These are phyloP conservation scores for Escarpia spicata DNA, from an alignment of 2,888 invertebrate species.

Conservation along the genomic window DNA sequence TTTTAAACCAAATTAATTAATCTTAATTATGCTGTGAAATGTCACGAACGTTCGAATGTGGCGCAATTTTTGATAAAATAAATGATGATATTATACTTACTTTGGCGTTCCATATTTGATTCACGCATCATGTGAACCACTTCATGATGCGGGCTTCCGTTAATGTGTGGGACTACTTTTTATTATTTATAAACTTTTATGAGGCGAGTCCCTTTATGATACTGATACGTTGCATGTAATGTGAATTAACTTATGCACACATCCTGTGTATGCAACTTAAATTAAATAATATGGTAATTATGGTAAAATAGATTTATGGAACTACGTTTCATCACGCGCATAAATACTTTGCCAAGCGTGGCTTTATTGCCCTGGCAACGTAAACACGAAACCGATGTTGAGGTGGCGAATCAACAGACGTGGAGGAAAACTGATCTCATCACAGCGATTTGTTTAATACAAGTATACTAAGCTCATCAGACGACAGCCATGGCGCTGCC, in stretches of 20 bases:
- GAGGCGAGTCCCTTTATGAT: background rate
- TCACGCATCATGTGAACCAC: background rate
- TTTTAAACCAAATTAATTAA: too few species aligned
- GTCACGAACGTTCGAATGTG: too few species aligned
- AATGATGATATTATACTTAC: background rate
- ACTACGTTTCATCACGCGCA: background rate
- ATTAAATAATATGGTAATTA: background rate
- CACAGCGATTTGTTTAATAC: background rate
- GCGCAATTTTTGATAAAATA: too few species aligned
- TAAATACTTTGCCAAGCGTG: background rate
- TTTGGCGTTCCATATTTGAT: background rate
- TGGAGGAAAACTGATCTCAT: background rate
- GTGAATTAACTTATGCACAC: background rate
- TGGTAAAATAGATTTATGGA: background rate
- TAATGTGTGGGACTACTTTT: background rate
- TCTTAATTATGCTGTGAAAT: background rate
- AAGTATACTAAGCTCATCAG: background rate
- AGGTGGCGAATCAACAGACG: background rate
- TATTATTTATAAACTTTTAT: background rate
- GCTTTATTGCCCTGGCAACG: background rate
- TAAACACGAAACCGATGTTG: background rate
- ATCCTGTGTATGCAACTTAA: background rate
- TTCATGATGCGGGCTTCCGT: background rate
- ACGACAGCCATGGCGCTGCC: constrained; percentile 61
- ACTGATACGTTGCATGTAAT: background rate